Evolutionary conservation across 2,797 vertebrate species (phyloP).

Genomic region (Eulemur mongoz): DNA sequence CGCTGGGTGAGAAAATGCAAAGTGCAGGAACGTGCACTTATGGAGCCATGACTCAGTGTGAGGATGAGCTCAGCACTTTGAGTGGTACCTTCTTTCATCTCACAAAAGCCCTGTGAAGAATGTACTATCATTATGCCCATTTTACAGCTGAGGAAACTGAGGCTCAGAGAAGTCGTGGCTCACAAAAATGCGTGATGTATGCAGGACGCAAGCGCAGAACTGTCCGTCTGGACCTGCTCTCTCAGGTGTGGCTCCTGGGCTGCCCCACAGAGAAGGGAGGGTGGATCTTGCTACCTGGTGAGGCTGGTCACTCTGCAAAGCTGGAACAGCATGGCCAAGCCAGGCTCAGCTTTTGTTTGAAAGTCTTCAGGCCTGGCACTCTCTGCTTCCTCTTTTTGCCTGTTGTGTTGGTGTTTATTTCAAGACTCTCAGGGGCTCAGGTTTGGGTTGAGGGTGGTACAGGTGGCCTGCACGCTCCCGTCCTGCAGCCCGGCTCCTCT

Average conservation of each 20-base stretch:
- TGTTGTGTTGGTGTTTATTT: background rate
- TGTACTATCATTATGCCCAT: background rate
- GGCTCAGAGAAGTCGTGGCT: background rate
- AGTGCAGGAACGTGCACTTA: background rate
- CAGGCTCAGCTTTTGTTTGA: rapidly evolving
- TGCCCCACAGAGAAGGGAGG: background rate
- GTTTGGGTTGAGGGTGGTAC: background rate
- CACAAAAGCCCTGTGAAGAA: background rate
- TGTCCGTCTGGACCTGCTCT: background rate
- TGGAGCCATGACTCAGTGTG: background rate
- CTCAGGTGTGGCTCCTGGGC: background rate
- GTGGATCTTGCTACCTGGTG: no score
- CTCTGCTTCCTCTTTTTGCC: background rate
- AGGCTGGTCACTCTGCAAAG: rapidly evolving
- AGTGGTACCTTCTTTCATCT: background rate
- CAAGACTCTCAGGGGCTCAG: background rate
- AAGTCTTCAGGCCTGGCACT: background rate
- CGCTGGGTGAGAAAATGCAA: background rate
- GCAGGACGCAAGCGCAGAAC: background rate
- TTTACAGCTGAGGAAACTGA: background rate
- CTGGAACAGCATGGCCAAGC: rapidly evolving
- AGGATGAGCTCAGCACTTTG: background rate
- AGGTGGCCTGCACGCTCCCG: rapidly evolving
- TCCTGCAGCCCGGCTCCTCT: background rate
- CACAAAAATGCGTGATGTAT: rapidly evolving